Evolutionary conservation across 2,888 invertebrate genomes (phyloP).

Genomic region (Habroteleia sp.): DNA sequence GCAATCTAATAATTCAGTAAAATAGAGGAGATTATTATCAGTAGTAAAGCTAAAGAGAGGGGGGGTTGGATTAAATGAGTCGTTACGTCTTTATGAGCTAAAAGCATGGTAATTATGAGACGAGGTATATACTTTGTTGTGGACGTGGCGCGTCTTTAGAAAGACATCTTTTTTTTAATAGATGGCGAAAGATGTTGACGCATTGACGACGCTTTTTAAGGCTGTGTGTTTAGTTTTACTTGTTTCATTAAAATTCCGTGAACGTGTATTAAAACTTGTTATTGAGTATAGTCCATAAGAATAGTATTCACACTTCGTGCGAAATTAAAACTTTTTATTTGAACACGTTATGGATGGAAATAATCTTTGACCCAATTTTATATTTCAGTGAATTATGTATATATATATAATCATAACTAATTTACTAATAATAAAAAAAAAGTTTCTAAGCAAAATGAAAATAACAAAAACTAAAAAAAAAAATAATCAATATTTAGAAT

Average conservation of each 20-base stretch:
- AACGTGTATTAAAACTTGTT: conserved; percentile 15
- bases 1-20: conserved; percentile 5
- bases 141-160: conserved; percentile 24
- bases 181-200: conserved; percentile 24
- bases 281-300: neutral
- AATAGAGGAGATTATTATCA: neutral
- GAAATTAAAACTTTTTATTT: conserved; percentile 12
- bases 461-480: too few species aligned
- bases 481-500: too few species aligned
- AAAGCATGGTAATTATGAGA: conserved; percentile 1
- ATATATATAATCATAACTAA: too few species aligned
- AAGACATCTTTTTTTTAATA: conserved; percentile 28
- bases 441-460: too few species aligned
- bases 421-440: too few species aligned
- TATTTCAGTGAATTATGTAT: too few species aligned
- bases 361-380: too few species aligned
- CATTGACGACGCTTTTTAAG: conserved; percentile 19
- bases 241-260: conserved; percentile 26
- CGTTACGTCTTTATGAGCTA: neutral
- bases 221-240: conserved; percentile 22
- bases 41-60: neutral
- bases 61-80: neutral
- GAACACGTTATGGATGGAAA: neutral
- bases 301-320: conserved; percentile 3
- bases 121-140: conserved; percentile 1